Base-by-base conservation (phyloP, 2,797 vertebrate genomes). In the Poecilia wingei region DNA sequence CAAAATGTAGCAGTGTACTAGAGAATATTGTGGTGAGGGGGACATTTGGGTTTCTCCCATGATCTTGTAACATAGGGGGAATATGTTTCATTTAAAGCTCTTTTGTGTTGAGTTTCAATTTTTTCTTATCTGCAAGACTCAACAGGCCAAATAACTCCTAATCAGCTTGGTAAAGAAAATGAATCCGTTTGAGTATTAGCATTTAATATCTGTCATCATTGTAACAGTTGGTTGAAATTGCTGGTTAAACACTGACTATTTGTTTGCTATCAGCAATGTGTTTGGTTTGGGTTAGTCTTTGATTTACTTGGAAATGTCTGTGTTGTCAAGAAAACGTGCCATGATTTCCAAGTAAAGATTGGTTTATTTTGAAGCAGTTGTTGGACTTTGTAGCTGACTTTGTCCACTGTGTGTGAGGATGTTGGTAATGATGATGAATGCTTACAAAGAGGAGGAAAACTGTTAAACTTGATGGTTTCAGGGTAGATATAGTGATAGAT, bases 261-360 rank as follows among this genome's bases (percentile, higher is more conserved):
- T 72, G 41, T 69, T 70, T 70, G 41, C 68, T 45, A 25, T 33
- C 39, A 70, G 41, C 22, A 16, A 43, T 45, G 31, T 49, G n/a
- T 36, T 51, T 73, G 47, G 43, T 73, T 53, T 73, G 59, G 45
- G 33, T 61, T 71, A 20, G 41, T 22, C n/a, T 41, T 43, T 68
- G 46, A 47, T 49, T 70, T 41, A 53, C 64, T 16, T 1, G 6
- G 36, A 70, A 77, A 61, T 31, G 1, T 49, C 4, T 43, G n/a
- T 28, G 64, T 76, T 46, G 7, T 66, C 10, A 7, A 31, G 64
- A 55, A 79, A 45, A 51, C 6, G 0, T 53, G 13, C 28, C 45
- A 57, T 6, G 20, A 74, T 25, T 72, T 70, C 22, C 66, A 51
- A 75, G 4, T 75, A 36, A 69, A 55, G 41, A 28, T 3, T 45